Base-by-base conservation (phyloP, 2,797 vertebrate genomes). In the Yasuhikotakia modesta region DNA sequence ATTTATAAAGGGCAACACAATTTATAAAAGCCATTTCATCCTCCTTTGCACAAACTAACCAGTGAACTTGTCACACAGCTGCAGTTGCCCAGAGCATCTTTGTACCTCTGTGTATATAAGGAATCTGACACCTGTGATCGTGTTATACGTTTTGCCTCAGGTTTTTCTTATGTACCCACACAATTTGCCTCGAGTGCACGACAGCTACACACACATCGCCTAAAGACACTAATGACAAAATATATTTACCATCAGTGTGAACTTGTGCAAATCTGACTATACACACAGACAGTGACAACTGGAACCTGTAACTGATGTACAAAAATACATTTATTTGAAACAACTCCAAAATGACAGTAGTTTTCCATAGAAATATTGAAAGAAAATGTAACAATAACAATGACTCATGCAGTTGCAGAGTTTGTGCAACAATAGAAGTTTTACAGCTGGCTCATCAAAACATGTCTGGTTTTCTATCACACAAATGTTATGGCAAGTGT, bases 321-420 rank as follows among this genome's bases (percentile, higher is more conserved):
- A 98, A 98, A 98, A 98, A 98, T 98, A 97, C 96, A 98, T 98
- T 98, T 98, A 98, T 98, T 98, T 96, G 95, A 96, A 97, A 98
- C 95, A 94, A 97, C 95, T 97, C 95, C 94, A 98, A 98, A 97
- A 97, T 95, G 95, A 97, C 95, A 96, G n/a, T n/a, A 94, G 91
- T 90, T 95, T 94, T 94, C 94, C 91, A 94, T 97, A 98, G 95
- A 98, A 98, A 98, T 97, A 97, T 95, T 87, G 91, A 95, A 96
- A 94, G 95, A n/a, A n/a, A n/a, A 91, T 95, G 93, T n/a, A n/a
- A n/a, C n/a, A n/a, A n/a, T 93, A 96, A 92, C 89, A 83, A 93
- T 91, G 94, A 94, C 83, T 93, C 96, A 98, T 98, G 96, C 95
- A 94, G 91, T 93, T 91, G 91, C 84, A 87, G 90, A 89, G 91